Evolutionary conservation across 2,797 vertebrate genomes (phyloP).

Genomic region (Schizothorax lantsangensis): DNA sequence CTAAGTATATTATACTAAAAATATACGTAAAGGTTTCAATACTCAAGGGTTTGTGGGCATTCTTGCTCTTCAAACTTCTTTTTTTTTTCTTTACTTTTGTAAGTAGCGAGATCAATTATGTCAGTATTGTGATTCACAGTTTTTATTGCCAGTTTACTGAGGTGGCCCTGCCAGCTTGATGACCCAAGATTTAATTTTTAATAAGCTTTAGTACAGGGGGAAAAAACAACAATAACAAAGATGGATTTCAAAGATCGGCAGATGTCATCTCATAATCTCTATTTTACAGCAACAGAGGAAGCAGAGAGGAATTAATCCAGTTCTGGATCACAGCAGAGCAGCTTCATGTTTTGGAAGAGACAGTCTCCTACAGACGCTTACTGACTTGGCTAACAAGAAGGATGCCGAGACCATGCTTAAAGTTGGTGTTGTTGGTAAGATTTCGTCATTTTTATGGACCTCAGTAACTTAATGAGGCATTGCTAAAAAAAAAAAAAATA

Average conservation of each 20-base stretch:
- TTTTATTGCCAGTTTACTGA: not conserved
- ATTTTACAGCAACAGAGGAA: constrained; percentile 75
- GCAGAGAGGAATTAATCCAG: constrained; percentile 64
- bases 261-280: not conserved
- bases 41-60: no score
- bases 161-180: not conserved
- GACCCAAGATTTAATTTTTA: not conserved
- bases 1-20: not conserved
- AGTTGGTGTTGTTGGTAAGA: constrained; percentile 90
- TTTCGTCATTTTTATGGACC: not conserved
- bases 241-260: not conserved
- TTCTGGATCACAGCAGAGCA: constrained; percentile 73
- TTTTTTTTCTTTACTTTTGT: not conserved
- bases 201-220: not conserved
- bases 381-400: constrained; percentile 63
- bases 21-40: no score
- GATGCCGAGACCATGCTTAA: constrained; percentile 74
- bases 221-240: not conserved
- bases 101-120: not conserved
- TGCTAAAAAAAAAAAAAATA: not conserved
- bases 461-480: not conserved
- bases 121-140: not conserved
- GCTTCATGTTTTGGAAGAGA: constrained; percentile 77
- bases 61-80: no score
- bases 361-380: constrained; percentile 82